These are phyloP conservation scores for Drosophila formosana DNA, from an alignment of 2,888 invertebrate genomes.

Conservation along the genomic window DNA sequence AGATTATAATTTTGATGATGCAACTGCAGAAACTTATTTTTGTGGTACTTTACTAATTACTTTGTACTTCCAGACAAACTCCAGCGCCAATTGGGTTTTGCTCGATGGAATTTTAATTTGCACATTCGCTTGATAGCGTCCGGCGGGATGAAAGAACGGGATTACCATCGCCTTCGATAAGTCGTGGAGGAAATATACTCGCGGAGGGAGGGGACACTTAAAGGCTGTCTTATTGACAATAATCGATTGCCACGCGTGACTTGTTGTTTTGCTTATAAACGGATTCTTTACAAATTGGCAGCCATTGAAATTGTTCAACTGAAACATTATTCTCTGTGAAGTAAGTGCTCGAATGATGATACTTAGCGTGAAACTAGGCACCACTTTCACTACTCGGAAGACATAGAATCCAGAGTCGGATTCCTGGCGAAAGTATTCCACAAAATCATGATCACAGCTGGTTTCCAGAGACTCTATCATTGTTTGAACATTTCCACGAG, in stretches of 20 bases:
- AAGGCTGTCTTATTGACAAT: slow-evolving; percentile 31
- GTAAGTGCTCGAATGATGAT: slow-evolving; percentile 9
- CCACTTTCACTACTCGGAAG: slow-evolving; percentile 29
- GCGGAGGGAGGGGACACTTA: slow-evolving; percentile 41
- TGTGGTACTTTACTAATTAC: background rate
- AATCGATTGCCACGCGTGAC: slow-evolving; percentile 3
- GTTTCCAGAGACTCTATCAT: slow-evolving; percentile 17
- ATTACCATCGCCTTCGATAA: background rate
- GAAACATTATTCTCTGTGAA: slow-evolving; percentile 27
- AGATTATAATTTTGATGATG: background rate
- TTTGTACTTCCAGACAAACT: slow-evolving; percentile 39
- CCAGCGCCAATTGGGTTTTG: slow-evolving; percentile 23
- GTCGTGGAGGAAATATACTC: slow-evolving; percentile 34
- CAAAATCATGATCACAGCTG: slow-evolving; percentile 31
- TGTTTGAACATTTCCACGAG: background rate
- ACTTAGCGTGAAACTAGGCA: slow-evolving; percentile 7
- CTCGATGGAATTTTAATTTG: slow-evolving; percentile 10
- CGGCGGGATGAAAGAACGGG: slow-evolving; percentile 35
- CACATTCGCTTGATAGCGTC: slow-evolving; percentile 18
- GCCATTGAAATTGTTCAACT: slow-evolving; percentile 33
- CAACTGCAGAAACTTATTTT: background rate
- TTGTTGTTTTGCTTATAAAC: slow-evolving; percentile 18
- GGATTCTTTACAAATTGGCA: slow-evolving; percentile 46
- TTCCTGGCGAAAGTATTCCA: slow-evolving; percentile 32
- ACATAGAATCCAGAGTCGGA: slow-evolving; percentile 7